Conservation (phyloP, 2,888 invertebrate species). For the Machimus rusticus region DNA sequence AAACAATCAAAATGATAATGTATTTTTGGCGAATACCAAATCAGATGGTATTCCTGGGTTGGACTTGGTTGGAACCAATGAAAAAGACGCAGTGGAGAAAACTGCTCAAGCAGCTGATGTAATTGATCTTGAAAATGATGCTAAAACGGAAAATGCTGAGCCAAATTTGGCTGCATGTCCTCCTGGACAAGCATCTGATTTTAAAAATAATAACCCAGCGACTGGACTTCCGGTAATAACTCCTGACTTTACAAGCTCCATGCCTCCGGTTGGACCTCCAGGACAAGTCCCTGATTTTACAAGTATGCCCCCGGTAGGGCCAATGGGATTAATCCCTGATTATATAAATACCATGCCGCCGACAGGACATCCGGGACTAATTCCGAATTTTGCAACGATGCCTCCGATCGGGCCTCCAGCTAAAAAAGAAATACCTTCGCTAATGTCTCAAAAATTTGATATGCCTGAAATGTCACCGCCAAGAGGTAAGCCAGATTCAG, state of each 20-base stretch:
- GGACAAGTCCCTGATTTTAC: neutral
- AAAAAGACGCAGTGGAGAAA: constrained; percentile 59
- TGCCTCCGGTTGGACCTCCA: neutral
- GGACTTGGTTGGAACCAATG: constrained; percentile 69
- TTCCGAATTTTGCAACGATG: neutral
- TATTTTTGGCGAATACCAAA: constrained; percentile 53
- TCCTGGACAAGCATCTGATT: neutral
- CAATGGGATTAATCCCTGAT: neutral
- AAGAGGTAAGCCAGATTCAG: neutral
- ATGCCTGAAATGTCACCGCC: constrained; percentile 16
- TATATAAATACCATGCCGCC: neutral
- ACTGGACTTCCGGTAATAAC: neutral
- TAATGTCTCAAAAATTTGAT: constrained; percentile 32
- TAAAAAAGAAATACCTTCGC: constrained; percentile 22
- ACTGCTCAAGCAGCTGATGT: constrained; percentile 49
- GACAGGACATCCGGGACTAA: neutral
- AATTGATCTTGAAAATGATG: constrained; percentile 47
- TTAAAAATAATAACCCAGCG: too few species aligned
- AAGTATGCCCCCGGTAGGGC: neutral
- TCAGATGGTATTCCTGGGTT: constrained; percentile 71
- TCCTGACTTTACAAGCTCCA: neutral
- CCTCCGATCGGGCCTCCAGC: neutral
- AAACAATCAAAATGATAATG: neutral
- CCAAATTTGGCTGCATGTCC: neutral
- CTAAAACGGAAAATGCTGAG: neutral